Percentiles rank a stretch among this genome's conserved stretches.
These are phyloP conservation scores for Sparidentex hasta DNA, from an alignment of 2,797 vertebrate genomes.

Conservation along the genomic window DNA sequence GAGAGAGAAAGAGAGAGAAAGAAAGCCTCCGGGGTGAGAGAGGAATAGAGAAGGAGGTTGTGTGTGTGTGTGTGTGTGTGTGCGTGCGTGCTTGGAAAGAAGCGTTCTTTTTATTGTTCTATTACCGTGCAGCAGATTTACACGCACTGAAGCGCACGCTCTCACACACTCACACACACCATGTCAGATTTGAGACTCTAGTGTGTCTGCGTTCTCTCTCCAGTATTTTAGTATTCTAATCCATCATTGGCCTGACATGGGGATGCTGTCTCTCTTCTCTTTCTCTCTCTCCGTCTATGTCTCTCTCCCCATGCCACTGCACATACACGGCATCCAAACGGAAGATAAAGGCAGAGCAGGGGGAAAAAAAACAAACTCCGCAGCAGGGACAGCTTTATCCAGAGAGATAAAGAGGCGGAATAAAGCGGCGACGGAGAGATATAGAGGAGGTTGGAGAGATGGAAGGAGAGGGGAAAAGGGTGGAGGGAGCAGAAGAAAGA, in stretches of 20 bases:
- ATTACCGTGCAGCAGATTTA: constrained; percentile 67
- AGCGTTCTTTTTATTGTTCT: constrained; percentile 69
- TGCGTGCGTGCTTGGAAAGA: constrained; percentile 37
- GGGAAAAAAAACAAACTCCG: constrained; percentile 65
- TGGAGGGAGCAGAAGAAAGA: background rate
- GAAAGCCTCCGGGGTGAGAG: constrained; percentile 51
- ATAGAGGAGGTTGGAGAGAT: constrained; percentile 29
- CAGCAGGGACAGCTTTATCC: constrained; percentile 72
- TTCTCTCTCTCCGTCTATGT: constrained; percentile 17
- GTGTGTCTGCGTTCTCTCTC: constrained; percentile 69
- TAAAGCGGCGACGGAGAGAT: constrained; percentile 61
- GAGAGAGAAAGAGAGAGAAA: too few species aligned
- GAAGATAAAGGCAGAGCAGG: constrained; percentile 74
- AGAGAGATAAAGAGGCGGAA: constrained; percentile 66
- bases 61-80: constrained; percentile 24
- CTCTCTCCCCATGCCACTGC: constrained; percentile 60
- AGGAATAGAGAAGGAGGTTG: constrained; percentile 28
- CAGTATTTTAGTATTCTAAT: constrained; percentile 80
- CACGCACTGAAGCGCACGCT: constrained; percentile 23
- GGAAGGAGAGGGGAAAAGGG: background rate
- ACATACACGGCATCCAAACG: constrained; percentile 67
- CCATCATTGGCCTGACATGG: constrained; percentile 81
- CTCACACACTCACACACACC: constrained; percentile 46
- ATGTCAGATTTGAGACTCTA: constrained; percentile 65
- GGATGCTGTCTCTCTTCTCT: constrained; percentile 67